phyloP scores from a whole-genome alignment of 2,797 vertebrate species.

The Lerista edwardsae region DNA sequence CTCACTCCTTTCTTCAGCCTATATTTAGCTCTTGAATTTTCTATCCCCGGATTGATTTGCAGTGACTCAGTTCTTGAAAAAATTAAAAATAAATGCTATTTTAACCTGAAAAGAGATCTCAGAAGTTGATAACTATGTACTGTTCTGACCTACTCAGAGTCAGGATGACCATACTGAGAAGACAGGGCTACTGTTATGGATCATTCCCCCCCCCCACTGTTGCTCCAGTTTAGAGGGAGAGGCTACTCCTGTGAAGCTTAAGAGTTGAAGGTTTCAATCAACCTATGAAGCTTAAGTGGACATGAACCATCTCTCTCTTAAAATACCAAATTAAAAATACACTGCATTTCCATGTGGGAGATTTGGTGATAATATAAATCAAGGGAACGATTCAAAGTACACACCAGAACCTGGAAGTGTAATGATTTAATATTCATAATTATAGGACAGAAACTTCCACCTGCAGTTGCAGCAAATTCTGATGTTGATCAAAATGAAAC shows the following conservation, averaged over 20 bases:
- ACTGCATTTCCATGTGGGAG: neutral
- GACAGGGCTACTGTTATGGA: neutral
- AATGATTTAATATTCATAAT: neutral
- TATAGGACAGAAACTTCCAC: neutral
- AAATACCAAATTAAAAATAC: neutral
- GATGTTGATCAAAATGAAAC: neutral
- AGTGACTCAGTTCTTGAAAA: neutral
- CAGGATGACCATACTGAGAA: neutral
- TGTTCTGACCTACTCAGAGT: neutral
- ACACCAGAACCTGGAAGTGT: neutral
- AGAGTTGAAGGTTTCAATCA: too few relatives aligned
- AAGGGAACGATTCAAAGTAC: slow-evolving; percentile 29
- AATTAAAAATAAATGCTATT: neutral
- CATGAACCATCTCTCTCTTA: neutral
- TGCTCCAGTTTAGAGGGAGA: neutral
- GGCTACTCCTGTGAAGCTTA: neutral
- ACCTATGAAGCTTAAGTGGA: neutral
- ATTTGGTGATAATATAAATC: neutral
- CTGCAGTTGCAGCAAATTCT: neutral
- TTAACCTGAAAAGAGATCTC: neutral
- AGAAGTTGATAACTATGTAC: neutral
- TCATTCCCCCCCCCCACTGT: too few relatives aligned
- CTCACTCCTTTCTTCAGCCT: neutral
- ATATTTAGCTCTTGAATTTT: neutral
- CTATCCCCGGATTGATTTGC: neutral